Conservation (phyloP, 2,888 invertebrate genomes). For the Agrotis clavis region DNA sequence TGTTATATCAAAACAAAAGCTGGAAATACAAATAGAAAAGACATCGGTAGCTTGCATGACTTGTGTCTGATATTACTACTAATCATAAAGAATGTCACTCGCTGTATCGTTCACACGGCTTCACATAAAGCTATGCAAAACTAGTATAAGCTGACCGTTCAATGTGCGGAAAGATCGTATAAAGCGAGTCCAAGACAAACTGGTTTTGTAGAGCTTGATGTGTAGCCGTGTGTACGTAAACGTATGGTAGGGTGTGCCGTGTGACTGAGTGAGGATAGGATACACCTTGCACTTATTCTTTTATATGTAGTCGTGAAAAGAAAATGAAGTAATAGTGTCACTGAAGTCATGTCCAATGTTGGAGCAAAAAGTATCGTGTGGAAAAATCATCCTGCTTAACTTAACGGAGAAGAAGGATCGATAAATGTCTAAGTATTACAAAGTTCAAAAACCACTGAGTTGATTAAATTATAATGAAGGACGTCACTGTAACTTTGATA, state of each 20-base stretch:
- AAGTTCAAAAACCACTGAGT: neutral
- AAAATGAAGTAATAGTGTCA: conserved; percentile 13
- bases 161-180: too few species aligned
- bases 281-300: conserved; percentile 21
- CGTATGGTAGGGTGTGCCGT: neutral
- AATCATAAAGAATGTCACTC: conserved; percentile 39
- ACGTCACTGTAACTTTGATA: too few species aligned
- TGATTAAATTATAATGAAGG: neutral
- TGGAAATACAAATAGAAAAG: conserved; percentile 61
- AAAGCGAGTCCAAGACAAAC: too few species aligned
- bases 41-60: conserved; percentile 46
- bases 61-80: conserved; percentile 44
- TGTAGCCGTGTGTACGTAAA: too few species aligned
- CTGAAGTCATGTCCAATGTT: neutral
- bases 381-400: neutral
- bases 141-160: too few species aligned
- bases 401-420: neutral
- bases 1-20: conserved; percentile 66
- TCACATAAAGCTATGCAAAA: too few species aligned
- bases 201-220: too few species aligned
- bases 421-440: neutral
- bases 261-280: conserved; percentile 18
- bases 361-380: neutral
- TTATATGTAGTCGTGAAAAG: conserved; percentile 26
- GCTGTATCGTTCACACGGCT: neutral